Conservation (phyloP, 2,797 vertebrate genomes). For the Phoxinus dragarum region DNA sequence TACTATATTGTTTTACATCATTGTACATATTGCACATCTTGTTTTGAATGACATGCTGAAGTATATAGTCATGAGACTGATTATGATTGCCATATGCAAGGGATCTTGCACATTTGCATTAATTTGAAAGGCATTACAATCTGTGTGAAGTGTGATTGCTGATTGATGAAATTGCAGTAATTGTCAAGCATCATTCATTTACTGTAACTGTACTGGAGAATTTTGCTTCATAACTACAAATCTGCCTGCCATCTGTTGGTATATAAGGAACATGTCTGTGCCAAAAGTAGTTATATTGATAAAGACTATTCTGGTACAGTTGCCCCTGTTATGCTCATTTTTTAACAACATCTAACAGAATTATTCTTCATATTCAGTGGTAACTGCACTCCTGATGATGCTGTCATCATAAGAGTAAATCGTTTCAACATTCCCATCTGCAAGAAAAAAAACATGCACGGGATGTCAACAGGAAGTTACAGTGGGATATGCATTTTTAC, state of each 20-base stretch:
- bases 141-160: slow-evolving; percentile 7
- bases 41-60: slow-evolving; percentile 27
- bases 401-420: slow-evolving; percentile 9
- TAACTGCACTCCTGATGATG: background rate
- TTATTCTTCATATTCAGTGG: background rate
- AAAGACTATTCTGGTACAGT: slow-evolving; percentile 2
- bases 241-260: slow-evolving; percentile 14
- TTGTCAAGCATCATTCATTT: background rate
- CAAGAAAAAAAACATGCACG: slow-evolving; percentile 20
- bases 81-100: background rate
- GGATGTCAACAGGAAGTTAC: slow-evolving; percentile 16
- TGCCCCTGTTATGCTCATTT: background rate
- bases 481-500: slow-evolving; percentile 58
- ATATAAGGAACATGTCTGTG: background rate
- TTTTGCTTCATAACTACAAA: slow-evolving; percentile 17
- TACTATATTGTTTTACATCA: slow-evolving; percentile 42
- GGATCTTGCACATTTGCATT: background rate
- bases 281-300: slow-evolving; percentile 3
- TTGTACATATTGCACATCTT: slow-evolving; percentile 36
- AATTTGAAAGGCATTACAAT: slow-evolving; percentile 11
- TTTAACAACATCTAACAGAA: background rate
- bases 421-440: slow-evolving; percentile 9
- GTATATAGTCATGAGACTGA: background rate
- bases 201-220: slow-evolving; percentile 3
- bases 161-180: slow-evolving; percentile 7